Evolutionary conservation across 1,140 invertebrate genomes (phyloP), one percentile per base, ranked within the genome.

Genomic region (Hirudo medicinalis): DNA sequence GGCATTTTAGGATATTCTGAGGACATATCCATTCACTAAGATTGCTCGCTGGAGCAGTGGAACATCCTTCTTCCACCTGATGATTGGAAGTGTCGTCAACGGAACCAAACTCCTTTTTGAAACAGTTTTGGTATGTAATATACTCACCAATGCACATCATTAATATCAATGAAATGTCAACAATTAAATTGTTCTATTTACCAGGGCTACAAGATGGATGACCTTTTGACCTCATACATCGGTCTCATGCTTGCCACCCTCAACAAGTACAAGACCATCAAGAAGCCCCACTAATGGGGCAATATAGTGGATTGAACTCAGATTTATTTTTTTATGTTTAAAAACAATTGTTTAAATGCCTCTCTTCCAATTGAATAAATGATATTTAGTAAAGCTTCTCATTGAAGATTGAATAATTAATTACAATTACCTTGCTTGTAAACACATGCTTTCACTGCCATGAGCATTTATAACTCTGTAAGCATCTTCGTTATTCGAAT

Each of bases 41-140:
- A 99, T 99, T 81, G 97, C 93, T 36, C 99, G 99, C 83, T 99
- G 96, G 96, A 97, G 93, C 25, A 97, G 94, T 20, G 96, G 96
- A 71, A 87, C 97, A 80, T 98, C 93, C 0, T 99, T 99, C 79
- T 99, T 99, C 86, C 95, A 99, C 80, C 97, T 99, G 93, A 99
- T 96, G 8, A 97, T 99, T 77, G 81, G 81, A 29, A 81, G 82
- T 74, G 74, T 83, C 25, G 78, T 83, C 15, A 72, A 78, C n/a
- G 81, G 81, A 67, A 97, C 92, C 29, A 97, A 98, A 80, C 83
- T 99, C 8, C 85, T 99, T 0, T 97, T 95, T 80, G 97, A 99
- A 84, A 99, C 97, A n/a, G 92, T 94, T 0, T 85, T 99, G 76
- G 69, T 70, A 49, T 43, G 69, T 4, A 53, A 32, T 22, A 17